phyloP scores from a whole-genome alignment of 2,888 invertebrate species.

The Xanthorhoe designata region DNA sequence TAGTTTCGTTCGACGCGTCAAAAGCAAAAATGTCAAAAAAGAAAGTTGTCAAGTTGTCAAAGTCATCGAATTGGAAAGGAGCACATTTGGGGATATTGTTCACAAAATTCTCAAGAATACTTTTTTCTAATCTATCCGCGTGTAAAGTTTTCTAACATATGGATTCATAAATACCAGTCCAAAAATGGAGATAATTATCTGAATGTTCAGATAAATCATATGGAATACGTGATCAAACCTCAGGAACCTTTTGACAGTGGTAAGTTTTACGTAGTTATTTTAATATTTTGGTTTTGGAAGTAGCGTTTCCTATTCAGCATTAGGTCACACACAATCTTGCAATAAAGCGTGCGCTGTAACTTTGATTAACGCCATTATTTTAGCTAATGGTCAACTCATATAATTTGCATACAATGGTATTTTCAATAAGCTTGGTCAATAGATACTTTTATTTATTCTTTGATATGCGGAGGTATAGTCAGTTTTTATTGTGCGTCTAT shows the following conservation, averaged over 20 bases:
- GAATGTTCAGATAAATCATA: slow-evolving; percentile 64
- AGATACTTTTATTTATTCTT: slow-evolving; percentile 51
- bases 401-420: slow-evolving; percentile 80
- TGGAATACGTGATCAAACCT: slow-evolving; percentile 70
- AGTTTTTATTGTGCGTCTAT: slow-evolving; percentile 46
- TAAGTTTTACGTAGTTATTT: slow-evolving; percentile 60
- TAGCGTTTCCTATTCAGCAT: too few relatives aligned
- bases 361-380: slow-evolving; percentile 59
- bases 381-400: slow-evolving; percentile 67
- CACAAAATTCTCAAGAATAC: slow-evolving; percentile 47
- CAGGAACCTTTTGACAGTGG: slow-evolving; percentile 69
- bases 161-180: slow-evolving; percentile 42
- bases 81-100: slow-evolving; percentile 59
- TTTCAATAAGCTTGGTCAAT: slow-evolving; percentile 63
- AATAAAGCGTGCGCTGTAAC: slow-evolving; percentile 59
- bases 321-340: slow-evolving; percentile 64
- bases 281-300: slow-evolving; percentile 58
- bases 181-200: slow-evolving; percentile 66
- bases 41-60: slow-evolving; percentile 16
- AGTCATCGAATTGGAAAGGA: slow-evolving; percentile 41
- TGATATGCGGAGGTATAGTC: slow-evolving; percentile 47
- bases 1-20: neutral
- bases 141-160: slow-evolving; percentile 46
- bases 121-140: slow-evolving; percentile 21
- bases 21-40: neutral